Percentiles rank a stretch among this genome's conserved stretches.
phyloP scores from a whole-genome alignment of 2,888 invertebrate genomes.

The Dorcus parallelipipedus region DNA sequence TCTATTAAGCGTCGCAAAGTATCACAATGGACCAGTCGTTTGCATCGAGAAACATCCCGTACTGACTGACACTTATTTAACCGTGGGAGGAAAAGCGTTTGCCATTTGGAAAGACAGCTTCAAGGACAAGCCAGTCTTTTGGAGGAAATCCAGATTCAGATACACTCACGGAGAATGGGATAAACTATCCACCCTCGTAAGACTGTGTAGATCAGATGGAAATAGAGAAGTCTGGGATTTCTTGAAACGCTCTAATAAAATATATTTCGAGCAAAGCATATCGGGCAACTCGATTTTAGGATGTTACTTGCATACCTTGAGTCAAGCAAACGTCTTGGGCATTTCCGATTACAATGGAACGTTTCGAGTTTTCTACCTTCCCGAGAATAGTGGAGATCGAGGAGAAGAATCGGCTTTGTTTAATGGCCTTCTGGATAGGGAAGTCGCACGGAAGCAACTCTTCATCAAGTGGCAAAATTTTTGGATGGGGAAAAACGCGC shows the following conservation, averaged over 20 bases:
- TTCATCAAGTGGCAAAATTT: constrained; percentile 60
- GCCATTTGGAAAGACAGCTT: constrained; percentile 55
- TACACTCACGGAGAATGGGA: constrained; percentile 73
- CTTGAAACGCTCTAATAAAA: constrained; percentile 63
- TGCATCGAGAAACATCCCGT: constrained; percentile 41
- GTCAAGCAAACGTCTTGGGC: constrained; percentile 52
- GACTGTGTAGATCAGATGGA: constrained; percentile 70
- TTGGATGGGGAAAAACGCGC: constrained; percentile 54
- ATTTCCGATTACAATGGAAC: constrained; percentile 68
- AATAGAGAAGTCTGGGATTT: constrained; percentile 80
- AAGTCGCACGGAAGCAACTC: constrained; percentile 53
- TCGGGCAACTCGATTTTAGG: constrained; percentile 66
- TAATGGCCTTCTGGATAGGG: constrained; percentile 52
- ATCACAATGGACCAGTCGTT: constrained; percentile 71
- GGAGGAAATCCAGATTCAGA: constrained; percentile 59
- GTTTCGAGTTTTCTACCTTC: constrained; percentile 58
- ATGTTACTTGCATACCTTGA: constrained; percentile 58
- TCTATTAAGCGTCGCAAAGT: constrained; percentile 51
- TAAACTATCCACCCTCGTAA: constrained; percentile 60
- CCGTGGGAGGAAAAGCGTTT: constrained; percentile 48
- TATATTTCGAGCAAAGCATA: constrained; percentile 63
- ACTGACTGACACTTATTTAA: constrained; percentile 32
- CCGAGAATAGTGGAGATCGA: no score
- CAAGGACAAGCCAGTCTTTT: constrained; percentile 59
- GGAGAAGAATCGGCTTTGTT: constrained; percentile 21